Evolutionary conservation across 2,888 invertebrate species (phyloP).

Genomic region (Eupithecia insigniata): DNA sequence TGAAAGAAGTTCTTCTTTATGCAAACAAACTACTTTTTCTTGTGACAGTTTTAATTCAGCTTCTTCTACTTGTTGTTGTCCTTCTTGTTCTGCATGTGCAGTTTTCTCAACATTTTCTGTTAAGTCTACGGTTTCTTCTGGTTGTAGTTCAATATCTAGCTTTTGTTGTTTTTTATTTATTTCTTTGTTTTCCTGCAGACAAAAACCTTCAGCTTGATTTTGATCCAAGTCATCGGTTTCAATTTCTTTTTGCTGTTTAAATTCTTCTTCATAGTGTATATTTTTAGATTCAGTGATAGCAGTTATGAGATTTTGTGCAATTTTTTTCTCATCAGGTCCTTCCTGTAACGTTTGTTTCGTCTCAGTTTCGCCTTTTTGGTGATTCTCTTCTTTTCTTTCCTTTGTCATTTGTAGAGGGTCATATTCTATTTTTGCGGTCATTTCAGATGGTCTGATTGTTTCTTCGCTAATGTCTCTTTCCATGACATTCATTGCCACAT

Average conservation of each 20-base stretch:
- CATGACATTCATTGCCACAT: background rate
- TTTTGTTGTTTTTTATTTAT: conserved; percentile 13
- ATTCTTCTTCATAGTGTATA: background rate
- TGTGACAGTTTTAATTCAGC: conserved; percentile 26
- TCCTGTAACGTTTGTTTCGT: background rate
- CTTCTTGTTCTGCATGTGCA: background rate
- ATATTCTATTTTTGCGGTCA: background rate
- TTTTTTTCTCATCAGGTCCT: background rate
- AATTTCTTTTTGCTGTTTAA: background rate
- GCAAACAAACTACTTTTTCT: conserved; percentile 20
- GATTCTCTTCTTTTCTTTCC: background rate
- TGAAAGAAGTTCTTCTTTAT: background rate
- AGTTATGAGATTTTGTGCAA: background rate
- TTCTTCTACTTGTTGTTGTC: conserved; percentile 16
- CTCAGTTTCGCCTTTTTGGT: background rate
- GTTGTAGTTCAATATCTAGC: background rate
- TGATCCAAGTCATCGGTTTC: conserved; percentile 16
- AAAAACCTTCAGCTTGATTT: background rate
- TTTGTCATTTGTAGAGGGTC: background rate
- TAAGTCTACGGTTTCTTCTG: background rate
- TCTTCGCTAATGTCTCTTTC: background rate
- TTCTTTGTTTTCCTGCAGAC: conserved; percentile 24
- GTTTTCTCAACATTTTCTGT: background rate
- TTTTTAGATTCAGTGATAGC: background rate
- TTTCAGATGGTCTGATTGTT: background rate